Conservation (phyloP, 2,113 vertebrate species). For the Trichechus manatus region DNA sequence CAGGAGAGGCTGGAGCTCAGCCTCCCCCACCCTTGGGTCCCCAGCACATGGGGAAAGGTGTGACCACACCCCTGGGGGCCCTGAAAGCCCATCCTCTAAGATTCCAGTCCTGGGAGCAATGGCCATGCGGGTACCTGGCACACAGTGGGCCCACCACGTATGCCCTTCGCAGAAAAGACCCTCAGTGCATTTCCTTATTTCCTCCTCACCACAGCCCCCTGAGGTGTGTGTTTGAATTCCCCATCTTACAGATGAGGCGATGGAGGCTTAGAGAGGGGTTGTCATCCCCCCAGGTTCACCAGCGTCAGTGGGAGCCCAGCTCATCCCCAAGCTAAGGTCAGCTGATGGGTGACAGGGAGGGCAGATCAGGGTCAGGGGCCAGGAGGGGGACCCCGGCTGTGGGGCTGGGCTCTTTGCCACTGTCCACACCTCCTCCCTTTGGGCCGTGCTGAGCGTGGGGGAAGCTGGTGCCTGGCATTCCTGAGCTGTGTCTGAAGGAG, state of each 20-base stretch:
- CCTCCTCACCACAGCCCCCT: neutral
- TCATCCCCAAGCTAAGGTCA: slow-evolving; percentile 18
- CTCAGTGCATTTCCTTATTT: neutral
- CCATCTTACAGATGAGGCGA: neutral
- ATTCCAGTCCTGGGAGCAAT: neutral
- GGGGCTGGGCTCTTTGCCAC: slow-evolving; percentile 58
- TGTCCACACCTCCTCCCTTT: slow-evolving; percentile 61
- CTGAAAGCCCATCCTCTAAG: neutral
- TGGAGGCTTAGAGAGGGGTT: neutral
- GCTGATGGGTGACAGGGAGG: neutral
- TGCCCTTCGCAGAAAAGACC: too few relatives aligned
- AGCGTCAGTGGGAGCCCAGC: neutral
- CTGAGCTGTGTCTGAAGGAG: slow-evolving; percentile 31
- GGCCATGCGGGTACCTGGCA: neutral
- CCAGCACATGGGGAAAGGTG: neutral
- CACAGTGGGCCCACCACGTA: neutral
- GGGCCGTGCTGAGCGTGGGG: slow-evolving; percentile 51
- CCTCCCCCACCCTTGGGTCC: neutral
- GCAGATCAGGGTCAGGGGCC: neutral
- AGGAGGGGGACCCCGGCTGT: neutral
- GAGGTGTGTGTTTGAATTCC: neutral
- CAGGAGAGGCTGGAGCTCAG: neutral
- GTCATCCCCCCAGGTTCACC: neutral
- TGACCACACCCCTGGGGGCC: neutral
- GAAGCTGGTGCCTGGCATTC: slow-evolving; percentile 74